These are phyloP conservation scores for Pituophis catenifer DNA, from an alignment of 2,113 vertebrate genomes.

Conservation along the genomic window DNA sequence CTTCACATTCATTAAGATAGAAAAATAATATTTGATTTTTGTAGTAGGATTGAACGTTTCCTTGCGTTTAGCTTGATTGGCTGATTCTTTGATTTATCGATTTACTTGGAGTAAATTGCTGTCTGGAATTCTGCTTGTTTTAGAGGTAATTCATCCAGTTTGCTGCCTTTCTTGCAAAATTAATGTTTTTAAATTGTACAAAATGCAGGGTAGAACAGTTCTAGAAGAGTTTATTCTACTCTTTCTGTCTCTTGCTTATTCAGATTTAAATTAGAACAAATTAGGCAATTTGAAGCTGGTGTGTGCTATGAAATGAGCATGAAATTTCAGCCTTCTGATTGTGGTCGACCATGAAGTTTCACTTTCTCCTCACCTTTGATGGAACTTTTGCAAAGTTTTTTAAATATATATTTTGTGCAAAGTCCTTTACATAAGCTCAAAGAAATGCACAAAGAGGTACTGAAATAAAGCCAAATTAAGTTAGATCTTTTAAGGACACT, in stretches of 20 bases:
- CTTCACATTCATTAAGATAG: background rate
- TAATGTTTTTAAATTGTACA: slow-evolving; percentile 37
- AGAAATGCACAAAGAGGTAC: background rate
- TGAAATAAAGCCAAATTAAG: slow-evolving; percentile 11
- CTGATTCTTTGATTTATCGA: slow-evolving; percentile 25
- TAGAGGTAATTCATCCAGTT: slow-evolving; percentile 17
- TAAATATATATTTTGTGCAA: background rate
- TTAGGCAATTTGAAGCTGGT: background rate
- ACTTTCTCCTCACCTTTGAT: slow-evolving; percentile 2
- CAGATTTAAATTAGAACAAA: slow-evolving; percentile 8
- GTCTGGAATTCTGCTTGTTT: background rate
- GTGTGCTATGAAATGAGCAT: background rate
- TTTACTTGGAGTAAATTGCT: slow-evolving; percentile 8
- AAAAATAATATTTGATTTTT: background rate
- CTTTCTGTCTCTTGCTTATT: background rate
- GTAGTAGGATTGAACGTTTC: background rate
- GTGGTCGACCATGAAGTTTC: background rate
- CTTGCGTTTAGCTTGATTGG: background rate
- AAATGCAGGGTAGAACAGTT: slow-evolving; percentile 19
- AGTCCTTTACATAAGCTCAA: background rate
- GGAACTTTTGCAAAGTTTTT: background rate
- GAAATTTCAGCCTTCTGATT: background rate
- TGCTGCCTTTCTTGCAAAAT: slow-evolving; percentile 26
- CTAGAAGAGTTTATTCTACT: slow-evolving; percentile 7
- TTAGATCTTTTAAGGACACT: background rate